phyloP scores from a whole-genome alignment of 2,797 vertebrate genomes.

The Ctenochaetus hawaiiensis region DNA sequence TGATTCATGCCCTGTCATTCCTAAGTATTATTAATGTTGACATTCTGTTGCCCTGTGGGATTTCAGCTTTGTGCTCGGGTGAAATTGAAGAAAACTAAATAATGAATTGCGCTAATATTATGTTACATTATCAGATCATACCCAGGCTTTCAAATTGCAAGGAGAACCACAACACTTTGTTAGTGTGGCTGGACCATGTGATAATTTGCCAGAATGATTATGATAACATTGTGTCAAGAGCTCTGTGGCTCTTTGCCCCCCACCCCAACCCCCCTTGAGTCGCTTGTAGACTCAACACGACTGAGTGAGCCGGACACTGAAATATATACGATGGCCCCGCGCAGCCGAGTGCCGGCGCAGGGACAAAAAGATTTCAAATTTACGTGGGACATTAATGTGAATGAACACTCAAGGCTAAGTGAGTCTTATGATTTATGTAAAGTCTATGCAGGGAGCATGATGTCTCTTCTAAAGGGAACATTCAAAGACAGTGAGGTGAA shows the following conservation, averaged over 20 bases:
- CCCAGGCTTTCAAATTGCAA: slow-evolving; percentile 58
- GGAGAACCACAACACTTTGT: slow-evolving; percentile 66
- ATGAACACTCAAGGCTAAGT: slow-evolving; percentile 68
- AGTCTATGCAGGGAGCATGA: slow-evolving; percentile 51
- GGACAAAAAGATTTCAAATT: slow-evolving; percentile 56
- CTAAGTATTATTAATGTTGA: slow-evolving; percentile 79
- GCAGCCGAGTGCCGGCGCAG: slow-evolving; percentile 22
- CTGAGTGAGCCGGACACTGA: slow-evolving; percentile 57
- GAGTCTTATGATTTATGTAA: slow-evolving; percentile 73
- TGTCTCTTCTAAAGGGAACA: slow-evolving; percentile 61
- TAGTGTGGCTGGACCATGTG: slow-evolving; percentile 57
- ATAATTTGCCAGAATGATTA: slow-evolving; percentile 74
- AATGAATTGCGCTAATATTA: slow-evolving; percentile 77
- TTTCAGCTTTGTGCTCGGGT: slow-evolving; percentile 60
- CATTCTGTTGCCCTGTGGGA: slow-evolving; percentile 71
- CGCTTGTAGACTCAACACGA: slow-evolving; percentile 68
- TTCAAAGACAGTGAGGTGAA: slow-evolving; percentile 61
- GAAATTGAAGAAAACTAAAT: slow-evolving; percentile 72
- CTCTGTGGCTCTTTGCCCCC: slow-evolving; percentile 49
- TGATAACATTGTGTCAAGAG: slow-evolving; percentile 75
- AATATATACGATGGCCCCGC: slow-evolving; percentile 45
- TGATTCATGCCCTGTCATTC: slow-evolving; percentile 76
- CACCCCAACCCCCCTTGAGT: too few relatives aligned
- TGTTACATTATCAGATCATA: slow-evolving; percentile 77
- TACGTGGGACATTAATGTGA: slow-evolving; percentile 68